Percentiles rank a stretch among this genome's conserved stretches.
These are phyloP conservation scores for Lutjanus campechanus DNA, from an alignment of 2,797 vertebrate genomes.

Conservation along the genomic window DNA sequence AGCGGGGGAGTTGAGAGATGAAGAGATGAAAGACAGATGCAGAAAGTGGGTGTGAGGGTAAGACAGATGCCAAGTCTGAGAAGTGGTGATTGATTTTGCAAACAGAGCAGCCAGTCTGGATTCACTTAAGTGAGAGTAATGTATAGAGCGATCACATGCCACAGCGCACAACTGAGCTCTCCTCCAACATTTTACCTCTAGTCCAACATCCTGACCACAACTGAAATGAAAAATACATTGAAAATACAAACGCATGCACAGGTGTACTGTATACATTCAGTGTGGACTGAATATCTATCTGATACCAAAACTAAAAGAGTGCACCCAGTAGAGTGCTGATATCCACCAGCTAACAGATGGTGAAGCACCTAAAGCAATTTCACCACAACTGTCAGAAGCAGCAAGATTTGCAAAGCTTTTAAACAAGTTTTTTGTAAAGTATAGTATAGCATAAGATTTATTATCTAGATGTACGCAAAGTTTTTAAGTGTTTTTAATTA, in stretches of 20 bases:
- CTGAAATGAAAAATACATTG: not conserved
- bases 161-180: slow-evolving; percentile 19
- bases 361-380: too few species aligned
- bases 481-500: too few species aligned
- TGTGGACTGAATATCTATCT: not conserved
- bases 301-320: not conserved
- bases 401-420: too few species aligned
- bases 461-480: too few species aligned
- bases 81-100: slow-evolving; percentile 56
- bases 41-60: slow-evolving; percentile 21
- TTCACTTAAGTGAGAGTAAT: slow-evolving; percentile 48
- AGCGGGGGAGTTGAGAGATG: slow-evolving; percentile 17
- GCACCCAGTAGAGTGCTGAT: too few species aligned
- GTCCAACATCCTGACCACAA: slow-evolving; percentile 23
- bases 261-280: not conserved
- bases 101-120: slow-evolving; percentile 52
- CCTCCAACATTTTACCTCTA: not conserved
- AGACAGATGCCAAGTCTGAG: slow-evolving; percentile 50
- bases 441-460: too few species aligned
- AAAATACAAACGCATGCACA: not conserved
- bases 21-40: slow-evolving; percentile 42
- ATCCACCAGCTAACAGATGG: too few species aligned
- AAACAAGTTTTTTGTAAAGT: too few species aligned
- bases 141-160: slow-evolving; percentile 36
- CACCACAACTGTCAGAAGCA: too few species aligned